Percentiles rank a stretch among this genome's conserved stretches.
These are phyloP conservation scores for Teleopsis dalmanni DNA, from an alignment of 1,140 invertebrate genomes.

Conservation along the genomic window DNA sequence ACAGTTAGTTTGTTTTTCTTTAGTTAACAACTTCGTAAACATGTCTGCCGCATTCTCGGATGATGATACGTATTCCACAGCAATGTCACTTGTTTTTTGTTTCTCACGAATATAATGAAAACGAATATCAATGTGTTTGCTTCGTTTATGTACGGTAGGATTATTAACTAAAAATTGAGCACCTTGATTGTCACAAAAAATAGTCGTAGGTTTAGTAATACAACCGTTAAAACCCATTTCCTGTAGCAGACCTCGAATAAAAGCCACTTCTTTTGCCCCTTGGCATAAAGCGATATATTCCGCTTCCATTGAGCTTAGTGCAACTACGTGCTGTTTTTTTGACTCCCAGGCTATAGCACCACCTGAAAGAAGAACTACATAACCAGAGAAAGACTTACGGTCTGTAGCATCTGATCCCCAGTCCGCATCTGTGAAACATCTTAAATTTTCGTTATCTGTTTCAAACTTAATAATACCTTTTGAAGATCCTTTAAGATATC, in stretches of 20 bases:
- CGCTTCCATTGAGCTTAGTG: conserved; percentile 45
- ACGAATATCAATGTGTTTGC: conserved; percentile 5
- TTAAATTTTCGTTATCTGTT: not conserved
- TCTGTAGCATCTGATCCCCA: conserved; percentile 5
- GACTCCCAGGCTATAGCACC: conserved; percentile 41
- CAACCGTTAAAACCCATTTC: conserved; percentile 15
- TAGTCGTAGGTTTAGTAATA: not conserved
- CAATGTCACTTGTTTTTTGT: not conserved
- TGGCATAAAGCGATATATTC: conserved; percentile 45
- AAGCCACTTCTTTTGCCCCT: conserved; percentile 39
- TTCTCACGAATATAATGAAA: conserved; percentile 6
- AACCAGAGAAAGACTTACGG: conserved; percentile 13
- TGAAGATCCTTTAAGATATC: conserved; percentile 6
- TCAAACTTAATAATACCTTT: conserved; percentile 1
- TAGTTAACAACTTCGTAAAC: conserved; percentile 3
- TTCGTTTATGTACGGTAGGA: conserved; percentile 1
- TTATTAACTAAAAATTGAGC: not conserved
- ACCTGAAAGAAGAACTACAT: conserved; percentile 19
- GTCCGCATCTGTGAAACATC: conserved; percentile 7
- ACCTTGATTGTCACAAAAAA: conserved; percentile 1
- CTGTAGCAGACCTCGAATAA: conserved; percentile 23
- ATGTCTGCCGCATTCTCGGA: conserved; percentile 4
- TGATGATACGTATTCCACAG: not conserved
- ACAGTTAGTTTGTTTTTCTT: not conserved
- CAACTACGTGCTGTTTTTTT: conserved; percentile 43